Evolutionary conservation across 23 tunicate species (phyloP), one percentile per base, ranked within the genome.

Genomic region (Diplosoma virens): DNA sequence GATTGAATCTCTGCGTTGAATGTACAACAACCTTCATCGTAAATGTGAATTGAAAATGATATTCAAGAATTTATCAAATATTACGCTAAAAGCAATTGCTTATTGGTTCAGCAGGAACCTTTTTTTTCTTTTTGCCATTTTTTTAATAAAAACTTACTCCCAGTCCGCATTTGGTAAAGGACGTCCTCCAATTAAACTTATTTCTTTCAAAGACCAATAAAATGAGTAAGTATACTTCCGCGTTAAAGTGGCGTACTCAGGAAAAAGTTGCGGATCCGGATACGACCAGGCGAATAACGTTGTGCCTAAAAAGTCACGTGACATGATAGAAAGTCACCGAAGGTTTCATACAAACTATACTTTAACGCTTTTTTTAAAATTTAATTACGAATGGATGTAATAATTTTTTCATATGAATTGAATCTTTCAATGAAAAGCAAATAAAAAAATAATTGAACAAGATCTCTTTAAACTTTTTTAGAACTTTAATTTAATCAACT

Each of bases 181-280:
- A 14, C 84, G 88, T 23, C 65, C 81, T 23, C 79, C 79, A 17
- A 82, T 74, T 61, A 78, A 69, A 22, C 54, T 67, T 20, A 89
- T 69, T 29, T 67, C 79, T 58, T 77, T 59, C 71, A 89, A 23
- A 30, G 84, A 82, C 96, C 96, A 89, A 50, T 89, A 89, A 58
- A 89, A 78, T 0, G 96, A 89, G 46, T 82, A 77, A 6, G 96
- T 82, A 56, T 89, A 89, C 61, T 58, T 60, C 11, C 96, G 83
- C 16, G 87, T 84, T 61, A 71, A 18, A 25, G 79, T 11, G n/a
- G 69, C 66, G 29, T 89, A 89, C 2, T 82, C 88, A 46, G 96
- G 88, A 64, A 75, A 89, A 20, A 77, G 37, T 1, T 46, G 34
- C 1, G 96, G 96, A 32, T 89, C 52, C 0, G 96, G 96, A 69